These are phyloP conservation scores for Enhydra lutris DNA, from an alignment of 2,113 vertebrate species.

Conservation along the genomic window DNA sequence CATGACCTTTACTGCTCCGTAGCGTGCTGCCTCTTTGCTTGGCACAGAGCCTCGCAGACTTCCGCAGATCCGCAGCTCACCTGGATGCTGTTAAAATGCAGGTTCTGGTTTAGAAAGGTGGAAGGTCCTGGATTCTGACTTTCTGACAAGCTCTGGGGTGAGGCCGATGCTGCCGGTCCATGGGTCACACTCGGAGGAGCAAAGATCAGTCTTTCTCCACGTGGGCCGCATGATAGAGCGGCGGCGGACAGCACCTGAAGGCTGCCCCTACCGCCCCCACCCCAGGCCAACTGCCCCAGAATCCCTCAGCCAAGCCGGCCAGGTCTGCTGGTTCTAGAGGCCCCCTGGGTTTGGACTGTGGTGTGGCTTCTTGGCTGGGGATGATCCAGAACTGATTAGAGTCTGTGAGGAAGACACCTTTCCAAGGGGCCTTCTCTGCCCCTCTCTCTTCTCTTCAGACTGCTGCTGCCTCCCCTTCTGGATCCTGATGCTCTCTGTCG, in stretches of 20 bases:
- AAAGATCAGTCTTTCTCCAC: neutral
- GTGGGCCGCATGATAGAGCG: neutral
- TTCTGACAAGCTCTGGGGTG: neutral
- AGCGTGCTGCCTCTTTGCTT: neutral
- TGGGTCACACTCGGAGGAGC: neutral
- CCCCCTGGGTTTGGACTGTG: neutral
- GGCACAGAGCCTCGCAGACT: neutral
- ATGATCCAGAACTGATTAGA: neutral
- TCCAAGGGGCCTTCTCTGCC: neutral
- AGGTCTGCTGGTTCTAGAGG: neutral
- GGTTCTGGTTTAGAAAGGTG: neutral
- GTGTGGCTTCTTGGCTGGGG: neutral
- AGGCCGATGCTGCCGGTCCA: neutral
- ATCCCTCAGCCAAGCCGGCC: neutral
- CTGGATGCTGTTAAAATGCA: neutral
- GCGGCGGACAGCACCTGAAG: fast-evolving
- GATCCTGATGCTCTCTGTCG: neutral
- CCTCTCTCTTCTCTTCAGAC: neutral
- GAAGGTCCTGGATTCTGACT: neutral
- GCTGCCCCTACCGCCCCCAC: neutral
- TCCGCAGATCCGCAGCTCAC: neutral
- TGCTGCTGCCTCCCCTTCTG: neutral
- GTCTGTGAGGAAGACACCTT: neutral
- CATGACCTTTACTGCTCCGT: fast-evolving
- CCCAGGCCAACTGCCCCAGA: neutral